Evolutionary conservation across 1,140 invertebrate species (phyloP), one percentile per base, ranked within the genome.

Genomic region (Ceratosolen solmsi): DNA sequence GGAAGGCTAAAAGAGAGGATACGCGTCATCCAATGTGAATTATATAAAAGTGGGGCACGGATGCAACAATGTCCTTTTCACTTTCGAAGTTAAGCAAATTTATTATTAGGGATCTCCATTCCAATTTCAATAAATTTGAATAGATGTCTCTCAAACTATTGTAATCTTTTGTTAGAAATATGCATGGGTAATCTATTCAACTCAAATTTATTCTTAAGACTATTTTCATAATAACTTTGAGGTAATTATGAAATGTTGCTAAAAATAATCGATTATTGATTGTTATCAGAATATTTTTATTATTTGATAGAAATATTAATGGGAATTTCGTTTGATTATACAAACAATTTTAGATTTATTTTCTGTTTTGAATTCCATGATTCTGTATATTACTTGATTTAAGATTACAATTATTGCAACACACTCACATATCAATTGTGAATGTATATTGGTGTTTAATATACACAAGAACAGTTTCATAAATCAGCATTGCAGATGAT

Each of bases 91-190:
- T 30, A 1, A 30, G 9, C 0, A 46, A 71, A 71, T 71, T 46
- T 71, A 71, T 71, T 49, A 33, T 33, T 4, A 36, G 4, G 33
- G 20, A 38, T 17, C 20, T 22, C 5, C 27, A n/a, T n/a, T 36
- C 7, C 33, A 38, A 38, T 68, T 68, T 68, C 63, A 38, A 68
- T 68, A 38, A 68, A 68, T 68, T 68, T n/a, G 33, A 68, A n/a
- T 2, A 33, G 11, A 22, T 8, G 63, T 8, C 13, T 30, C 60
- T 17, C 27, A 27, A 2, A 38, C 27, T n/a, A 38, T 68, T 22
- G 63, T n/a, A 11, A 68, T 22, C 36, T 68, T 38, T 38, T n/a
- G 36, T 36, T 11, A 5, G 15, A 13, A 38, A n/a, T n/a, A n/a
- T n/a, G n/a, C n/a, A n/a, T n/a, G n/a, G n/a, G n/a, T n/a, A n/a